These are phyloP conservation scores for Triplophysa yarkandensis DNA, from an alignment of 2,797 vertebrate species.

Conservation along the genomic window DNA sequence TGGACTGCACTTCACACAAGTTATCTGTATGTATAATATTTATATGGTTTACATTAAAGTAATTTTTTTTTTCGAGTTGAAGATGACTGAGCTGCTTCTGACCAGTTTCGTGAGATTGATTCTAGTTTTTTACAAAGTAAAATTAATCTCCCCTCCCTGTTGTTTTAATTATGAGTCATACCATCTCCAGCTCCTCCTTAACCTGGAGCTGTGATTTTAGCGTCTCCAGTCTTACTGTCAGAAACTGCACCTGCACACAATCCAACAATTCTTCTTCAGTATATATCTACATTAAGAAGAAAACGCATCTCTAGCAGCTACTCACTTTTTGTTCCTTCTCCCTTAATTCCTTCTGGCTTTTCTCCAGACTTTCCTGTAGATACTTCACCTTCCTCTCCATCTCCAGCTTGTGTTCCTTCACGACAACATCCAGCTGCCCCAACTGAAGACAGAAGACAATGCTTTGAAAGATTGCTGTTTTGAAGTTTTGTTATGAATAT, in stretches of 20 bases:
- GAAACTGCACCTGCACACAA: slow-evolving; percentile 51
- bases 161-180: slow-evolving; percentile 23
- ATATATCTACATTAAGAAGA: slow-evolving; percentile 2
- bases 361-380: slow-evolving; percentile 83
- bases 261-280: background rate
- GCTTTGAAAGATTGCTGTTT: background rate
- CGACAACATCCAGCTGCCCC: slow-evolving; percentile 85
- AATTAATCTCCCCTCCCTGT: background rate
- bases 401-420: slow-evolving; percentile 87
- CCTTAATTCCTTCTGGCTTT: slow-evolving; percentile 77
- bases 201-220: slow-evolving; percentile 54
- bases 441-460: slow-evolving; percentile 72
- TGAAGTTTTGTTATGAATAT: background rate
- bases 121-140: background rate
- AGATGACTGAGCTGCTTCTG: background rate
- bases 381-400: slow-evolving; percentile 87
- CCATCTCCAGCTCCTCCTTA: slow-evolving; percentile 58
- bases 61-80: background rate
- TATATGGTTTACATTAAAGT: background rate
- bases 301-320: background rate
- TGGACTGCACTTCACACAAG: background rate
- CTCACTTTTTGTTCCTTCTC: slow-evolving; percentile 79
- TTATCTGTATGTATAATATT: background rate
- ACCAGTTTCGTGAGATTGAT: background rate
- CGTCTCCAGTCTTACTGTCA: slow-evolving; percentile 55